Conservation (phyloP, 2,113 vertebrate species). For the Recurvirostra avosetta region DNA sequence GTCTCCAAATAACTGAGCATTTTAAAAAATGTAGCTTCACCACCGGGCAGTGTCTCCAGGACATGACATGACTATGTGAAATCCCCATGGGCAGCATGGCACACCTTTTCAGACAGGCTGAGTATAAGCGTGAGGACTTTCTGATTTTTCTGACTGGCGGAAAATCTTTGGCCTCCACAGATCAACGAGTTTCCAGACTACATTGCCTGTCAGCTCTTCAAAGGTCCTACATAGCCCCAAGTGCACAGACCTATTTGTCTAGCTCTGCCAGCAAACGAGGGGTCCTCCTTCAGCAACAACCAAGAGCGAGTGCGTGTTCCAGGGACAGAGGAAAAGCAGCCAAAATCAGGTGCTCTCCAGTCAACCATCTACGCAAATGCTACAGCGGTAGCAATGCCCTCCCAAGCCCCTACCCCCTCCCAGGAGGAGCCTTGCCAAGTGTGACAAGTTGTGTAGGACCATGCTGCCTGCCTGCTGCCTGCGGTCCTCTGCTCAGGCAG, state of each 20-base stretch:
- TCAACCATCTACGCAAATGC: not conserved
- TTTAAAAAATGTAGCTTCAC: not conserved
- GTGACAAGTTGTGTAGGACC: not conserved
- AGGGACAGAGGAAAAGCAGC: not conserved
- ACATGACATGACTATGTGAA: not conserved
- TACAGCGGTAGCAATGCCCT: not conserved
- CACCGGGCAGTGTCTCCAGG: not conserved
- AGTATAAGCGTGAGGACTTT: not conserved
- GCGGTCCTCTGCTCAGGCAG: not conserved
- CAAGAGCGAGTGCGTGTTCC: not conserved
- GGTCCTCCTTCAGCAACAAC: not conserved
- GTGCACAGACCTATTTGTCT: not conserved
- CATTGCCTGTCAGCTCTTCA: not conserved
- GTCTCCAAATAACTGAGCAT: not conserved
- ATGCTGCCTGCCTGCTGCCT: not conserved
- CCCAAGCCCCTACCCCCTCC: rapidly evolving
- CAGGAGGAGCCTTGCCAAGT: not conserved
- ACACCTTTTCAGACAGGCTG: not conserved
- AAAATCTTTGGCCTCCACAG: not conserved
- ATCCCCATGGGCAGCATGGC: not conserved
- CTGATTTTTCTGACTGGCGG: not conserved
- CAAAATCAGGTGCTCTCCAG: not conserved
- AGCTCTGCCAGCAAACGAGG: not conserved
- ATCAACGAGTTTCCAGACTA: not conserved
- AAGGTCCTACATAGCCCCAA: not conserved